Evolutionary conservation across 1,140 invertebrate genomes (phyloP), one percentile per base, ranked within the genome.

Genomic region (Battus philenor): DNA sequence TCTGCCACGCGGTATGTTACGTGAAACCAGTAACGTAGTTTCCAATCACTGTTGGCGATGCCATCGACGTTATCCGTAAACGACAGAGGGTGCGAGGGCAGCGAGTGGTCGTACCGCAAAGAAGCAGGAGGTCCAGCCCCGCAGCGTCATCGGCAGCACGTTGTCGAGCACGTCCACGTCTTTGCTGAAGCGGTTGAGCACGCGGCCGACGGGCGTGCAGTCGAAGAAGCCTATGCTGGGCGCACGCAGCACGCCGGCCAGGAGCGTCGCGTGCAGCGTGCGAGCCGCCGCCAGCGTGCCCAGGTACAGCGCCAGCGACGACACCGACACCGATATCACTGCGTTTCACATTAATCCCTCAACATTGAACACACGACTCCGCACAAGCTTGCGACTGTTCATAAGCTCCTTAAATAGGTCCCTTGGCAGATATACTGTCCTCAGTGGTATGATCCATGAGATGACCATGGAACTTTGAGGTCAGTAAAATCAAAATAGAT

Each of bases 101-200:
- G 5, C 8, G 31, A 12, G 15, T 10, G 2, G 48, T 36, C 62
- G 68, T 92, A 93, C 92, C 91, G 89, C 86, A 88, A 89, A 90
- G 63, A 93, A 90, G 86, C 90, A 91, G 55, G 89, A 88, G 62
- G 90, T 88, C 90, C 90, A 92, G 53, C 88, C 90, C 76, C 91
- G 86, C 62, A 94, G 74, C 53, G 90, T 91, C 86, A 89, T 88
- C 32, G 93, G 92, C 69, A 94, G 86, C 68, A 90, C 90, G 68
- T 90, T 92, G 87, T 95, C 93, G 68, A 94, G 85, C 55, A 89
- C 89, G 75, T 95, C 93, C 54, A 95, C 88, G 87, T 95, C 95
- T 85, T 93, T 94, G 79, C 90, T 90, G 86, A 97, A 96, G 63
- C 93, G 89, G 87, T 95, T 96, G 59, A 96, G 86, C 65, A 96